Percentiles rank a stretch among this genome's conserved stretches.
phyloP scores from a whole-genome alignment of 2,113 vertebrate species.

The Piprites chloris region DNA sequence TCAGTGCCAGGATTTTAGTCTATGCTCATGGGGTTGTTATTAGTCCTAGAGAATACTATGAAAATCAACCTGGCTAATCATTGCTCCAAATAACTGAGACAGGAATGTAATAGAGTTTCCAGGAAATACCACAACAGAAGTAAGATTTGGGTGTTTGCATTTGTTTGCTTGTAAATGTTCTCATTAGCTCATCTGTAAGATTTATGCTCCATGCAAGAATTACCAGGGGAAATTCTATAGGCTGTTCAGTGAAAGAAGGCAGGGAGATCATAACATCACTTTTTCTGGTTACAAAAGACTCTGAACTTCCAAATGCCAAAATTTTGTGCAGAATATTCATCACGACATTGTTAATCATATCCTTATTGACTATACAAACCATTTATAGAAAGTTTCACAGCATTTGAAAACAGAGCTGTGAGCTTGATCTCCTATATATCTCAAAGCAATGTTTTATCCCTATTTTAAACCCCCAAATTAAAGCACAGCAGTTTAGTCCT shows the following conservation, averaged over 20 bases:
- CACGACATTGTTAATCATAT: conserved; percentile 9
- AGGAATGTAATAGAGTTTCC: background rate
- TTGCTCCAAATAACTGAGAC: background rate
- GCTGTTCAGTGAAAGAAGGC: background rate
- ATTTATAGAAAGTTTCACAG: conserved; percentile 7
- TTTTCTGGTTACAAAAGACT: conserved; percentile 18
- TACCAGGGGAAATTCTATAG: background rate
- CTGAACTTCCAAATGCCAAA: background rate
- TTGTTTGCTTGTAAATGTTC: conserved; percentile 33
- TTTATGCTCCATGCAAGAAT: background rate
- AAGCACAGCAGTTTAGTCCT: background rate
- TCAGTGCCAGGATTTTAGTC: background rate
- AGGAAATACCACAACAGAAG: background rate
- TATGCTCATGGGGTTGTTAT: background rate
- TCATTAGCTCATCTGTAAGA: conserved; percentile 35
- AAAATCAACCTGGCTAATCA: conserved; percentile 48
- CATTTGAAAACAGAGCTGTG: conserved; percentile 1
- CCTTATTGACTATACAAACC: conserved; percentile 6
- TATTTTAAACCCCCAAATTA: background rate
- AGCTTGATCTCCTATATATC: background rate
- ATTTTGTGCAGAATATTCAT: conserved; percentile 24
- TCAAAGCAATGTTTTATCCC: conserved; percentile 15
- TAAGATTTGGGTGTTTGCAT: background rate
- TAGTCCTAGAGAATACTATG: conserved; percentile 1
- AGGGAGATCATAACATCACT: background rate